phyloP scores from a whole-genome alignment of 2,888 invertebrate genomes.

The Tenthredo scrophulariae region DNA sequence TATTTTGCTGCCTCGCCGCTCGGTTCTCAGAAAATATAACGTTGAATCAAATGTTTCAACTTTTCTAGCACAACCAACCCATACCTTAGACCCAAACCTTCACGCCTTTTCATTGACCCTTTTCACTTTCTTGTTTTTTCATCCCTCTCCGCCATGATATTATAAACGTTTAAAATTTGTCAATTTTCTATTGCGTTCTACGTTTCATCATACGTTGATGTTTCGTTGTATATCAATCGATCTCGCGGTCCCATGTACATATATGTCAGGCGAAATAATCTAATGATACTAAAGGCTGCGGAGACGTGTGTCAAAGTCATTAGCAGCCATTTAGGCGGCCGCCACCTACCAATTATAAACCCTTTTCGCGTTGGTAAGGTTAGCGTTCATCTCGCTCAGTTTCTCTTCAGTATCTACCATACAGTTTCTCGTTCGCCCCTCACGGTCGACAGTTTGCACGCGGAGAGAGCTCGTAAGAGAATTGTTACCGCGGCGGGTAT shows the following conservation, averaged over 20 bases:
- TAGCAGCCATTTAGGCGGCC: conserved; percentile 45
- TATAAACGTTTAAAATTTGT: not conserved
- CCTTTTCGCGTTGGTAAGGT: conserved; percentile 22
- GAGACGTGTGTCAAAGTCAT: conserved; percentile 48
- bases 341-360: conserved; percentile 48
- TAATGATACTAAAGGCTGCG: conserved; percentile 24
- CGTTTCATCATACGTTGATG: not conserved
- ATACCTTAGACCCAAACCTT: not conserved
- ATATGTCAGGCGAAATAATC: conserved; percentile 7
- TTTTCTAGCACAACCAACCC: conserved; percentile 1
- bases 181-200: too few relatives aligned
- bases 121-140: not conserved
- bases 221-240: not conserved
- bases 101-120: conserved; percentile 34
- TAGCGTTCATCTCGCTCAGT: conserved; percentile 10
- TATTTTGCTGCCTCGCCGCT: conserved; percentile 34
- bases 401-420: conserved; percentile 1
- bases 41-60: conserved; percentile 44
- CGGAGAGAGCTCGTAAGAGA: conserved; percentile 38
- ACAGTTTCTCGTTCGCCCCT: not conserved
- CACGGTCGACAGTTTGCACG: conserved; percentile 46
- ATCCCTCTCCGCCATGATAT: not conserved
- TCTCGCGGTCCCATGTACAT: not conserved
- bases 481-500: conserved; percentile 48
- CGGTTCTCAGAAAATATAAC: conserved; percentile 42